Conservation (phyloP, 2,113 vertebrate species). For the Salvator merianae region DNA sequence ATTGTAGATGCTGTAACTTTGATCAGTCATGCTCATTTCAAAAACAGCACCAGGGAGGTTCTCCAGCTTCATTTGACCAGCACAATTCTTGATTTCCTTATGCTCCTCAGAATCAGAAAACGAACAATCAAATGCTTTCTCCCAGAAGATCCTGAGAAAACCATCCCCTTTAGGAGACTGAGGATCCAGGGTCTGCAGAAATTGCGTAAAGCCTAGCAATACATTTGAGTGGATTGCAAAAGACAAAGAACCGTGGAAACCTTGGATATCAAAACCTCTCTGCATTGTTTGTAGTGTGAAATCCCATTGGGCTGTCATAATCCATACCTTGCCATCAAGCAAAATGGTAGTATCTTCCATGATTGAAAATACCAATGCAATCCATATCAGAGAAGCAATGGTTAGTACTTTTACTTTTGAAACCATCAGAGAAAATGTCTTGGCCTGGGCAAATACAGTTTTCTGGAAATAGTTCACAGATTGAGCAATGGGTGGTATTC, state of each 20-base stretch:
- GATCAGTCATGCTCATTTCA: neutral
- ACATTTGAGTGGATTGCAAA: neutral
- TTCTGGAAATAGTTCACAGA: neutral
- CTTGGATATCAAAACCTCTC: neutral
- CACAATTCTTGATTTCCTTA: neutral
- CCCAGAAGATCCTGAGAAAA: neutral
- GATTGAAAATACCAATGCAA: neutral
- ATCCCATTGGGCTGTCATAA: slow-evolving; percentile 6
- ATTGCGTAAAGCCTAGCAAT: neutral
- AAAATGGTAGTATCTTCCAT: neutral
- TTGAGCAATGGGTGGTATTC: neutral
- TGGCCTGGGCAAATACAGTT: neutral
- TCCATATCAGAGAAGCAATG: neutral
- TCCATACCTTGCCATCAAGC: neutral
- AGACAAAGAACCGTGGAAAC: neutral
- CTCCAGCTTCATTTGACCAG: neutral
- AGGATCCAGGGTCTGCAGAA: neutral
- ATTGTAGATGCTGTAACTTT: neutral
- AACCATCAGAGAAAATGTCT: neutral
- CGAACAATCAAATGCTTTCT: neutral
- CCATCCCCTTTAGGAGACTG: neutral
- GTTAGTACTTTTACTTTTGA: neutral
- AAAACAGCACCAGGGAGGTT: neutral
- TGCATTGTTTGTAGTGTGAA: neutral
- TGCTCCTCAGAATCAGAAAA: neutral